Base-by-base conservation (phyloP, 53 echinoderm and acorn worm genomes). In the Apostichopus leukothele region DNA sequence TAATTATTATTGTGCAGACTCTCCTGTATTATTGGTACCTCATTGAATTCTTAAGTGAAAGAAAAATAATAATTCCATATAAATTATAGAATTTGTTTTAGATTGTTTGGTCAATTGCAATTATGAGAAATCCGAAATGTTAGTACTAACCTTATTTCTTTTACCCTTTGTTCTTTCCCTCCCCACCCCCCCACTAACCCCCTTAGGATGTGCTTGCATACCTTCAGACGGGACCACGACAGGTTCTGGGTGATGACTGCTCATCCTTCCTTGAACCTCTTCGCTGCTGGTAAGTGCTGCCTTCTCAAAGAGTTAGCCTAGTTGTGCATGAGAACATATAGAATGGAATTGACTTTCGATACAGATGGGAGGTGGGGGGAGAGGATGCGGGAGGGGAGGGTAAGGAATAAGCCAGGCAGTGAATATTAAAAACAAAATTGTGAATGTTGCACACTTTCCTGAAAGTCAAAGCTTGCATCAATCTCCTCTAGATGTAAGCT, bases 171-270 rank as follows among this genome's bases (percentile, higher is more conserved):
- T n/a, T 67, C 68, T 39, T 3, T 39, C 39, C 39, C 39, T 39
- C 39, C 39, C 39, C 13, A n/a, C 68, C 13, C 25, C 1, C 39
- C 39, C 39, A 39, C 39, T 39, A 3, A 3, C 39, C 39, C 13
- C 68, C 13, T 67, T 73, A 96, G 96, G 90, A 96, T 96, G n/a
- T 96, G 99, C 88, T 86, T 98, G 63, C 96, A 98, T 88, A 98
- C 99, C 59, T 98, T 98, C 96, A 94, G 99, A 20, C 94, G 99
- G 27, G 99, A 98, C 67, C 99, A 98, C 77, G 99, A 98, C 81
- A 90, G 99, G 18, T 98, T 98, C 93, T 96, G 99, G 99, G 94
- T 98, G 39, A 91, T 98, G 61, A 93, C 94, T 10, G 93, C 96
- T 51, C 99, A 98, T 71, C 99, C 99, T 0, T 86, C 91, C 67